phyloP scores from a whole-genome alignment of 2,797 vertebrate genomes.

The Aplochiton taeniatus region DNA sequence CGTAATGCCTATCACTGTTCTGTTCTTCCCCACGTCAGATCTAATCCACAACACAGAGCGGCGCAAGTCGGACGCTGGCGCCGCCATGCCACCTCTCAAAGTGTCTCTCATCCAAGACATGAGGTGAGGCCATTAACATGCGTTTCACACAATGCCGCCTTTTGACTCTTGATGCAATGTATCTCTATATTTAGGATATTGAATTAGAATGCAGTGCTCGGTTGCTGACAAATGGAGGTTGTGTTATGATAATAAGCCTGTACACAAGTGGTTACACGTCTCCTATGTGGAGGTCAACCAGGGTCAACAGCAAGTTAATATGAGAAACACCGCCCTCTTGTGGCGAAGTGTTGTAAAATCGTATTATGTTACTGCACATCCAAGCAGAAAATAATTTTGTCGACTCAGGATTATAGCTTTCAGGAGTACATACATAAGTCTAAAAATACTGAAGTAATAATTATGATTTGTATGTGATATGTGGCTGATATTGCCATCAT shows the following conservation, averaged over 20 bases:
- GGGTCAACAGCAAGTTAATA: not conserved
- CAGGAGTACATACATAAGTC: not conserved
- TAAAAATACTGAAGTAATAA: not conserved
- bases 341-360: conserved; percentile 37
- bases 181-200: not conserved
- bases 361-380: too few relatives aligned
- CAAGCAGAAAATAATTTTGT: not conserved
- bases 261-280: too few relatives aligned
- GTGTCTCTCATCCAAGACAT: conserved; percentile 96
- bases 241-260: too few relatives aligned
- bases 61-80: conserved; percentile 90
- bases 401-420: not conserved
- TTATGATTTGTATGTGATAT: too few relatives aligned
- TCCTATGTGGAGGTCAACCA: too few relatives aligned
- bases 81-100: conserved; percentile 89
- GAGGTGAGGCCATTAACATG: conserved; percentile 79
- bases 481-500: not conserved
- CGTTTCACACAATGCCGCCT: not conserved
- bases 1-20: not conserved
- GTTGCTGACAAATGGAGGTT: not conserved
- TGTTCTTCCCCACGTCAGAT: conserved; percentile 66
- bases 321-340: conserved; percentile 46
- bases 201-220: conserved; percentile 3
- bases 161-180: not conserved
- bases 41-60: conserved; percentile 92